Conservation (phyloP, 2,113 vertebrate genomes). For the Clarias macrocephalus region DNA sequence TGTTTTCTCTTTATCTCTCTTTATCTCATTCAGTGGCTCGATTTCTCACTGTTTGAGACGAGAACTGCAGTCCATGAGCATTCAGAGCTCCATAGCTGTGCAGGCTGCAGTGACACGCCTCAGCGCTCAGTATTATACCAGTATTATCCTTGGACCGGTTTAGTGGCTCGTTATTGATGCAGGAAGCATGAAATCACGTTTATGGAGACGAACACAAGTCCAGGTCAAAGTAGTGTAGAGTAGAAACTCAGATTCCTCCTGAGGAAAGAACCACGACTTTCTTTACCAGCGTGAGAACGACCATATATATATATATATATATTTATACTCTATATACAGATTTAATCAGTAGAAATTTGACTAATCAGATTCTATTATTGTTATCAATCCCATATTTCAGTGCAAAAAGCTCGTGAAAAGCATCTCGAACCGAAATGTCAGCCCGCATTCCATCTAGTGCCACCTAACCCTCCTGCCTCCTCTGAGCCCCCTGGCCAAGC, state of each 20-base stretch:
- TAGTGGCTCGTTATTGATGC: not conserved
- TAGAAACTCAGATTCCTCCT: not conserved
- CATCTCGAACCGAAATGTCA: conserved; percentile 15
- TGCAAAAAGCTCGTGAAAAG: not conserved
- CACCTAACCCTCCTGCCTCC: conserved; percentile 22
- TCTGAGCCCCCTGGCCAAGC: conserved; percentile 17
- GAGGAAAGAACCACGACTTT: too few species aligned
- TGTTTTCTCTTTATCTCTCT: not conserved
- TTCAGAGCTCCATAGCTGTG: not conserved
- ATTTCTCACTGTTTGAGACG: not conserved
- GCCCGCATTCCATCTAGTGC: conserved; percentile 1
- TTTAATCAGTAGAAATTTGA: not conserved
- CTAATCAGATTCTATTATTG: not conserved
- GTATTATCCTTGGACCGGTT: not conserved
- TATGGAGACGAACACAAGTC: not conserved
- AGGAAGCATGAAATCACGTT: not conserved
- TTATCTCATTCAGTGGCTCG: not conserved
- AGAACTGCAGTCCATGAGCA: not conserved
- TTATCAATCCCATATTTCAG: not conserved
- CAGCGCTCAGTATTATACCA: not conserved
- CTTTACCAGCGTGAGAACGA: too few species aligned
- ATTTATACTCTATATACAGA: not conserved
- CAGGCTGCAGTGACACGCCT: not conserved
- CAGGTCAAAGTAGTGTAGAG: not conserved
- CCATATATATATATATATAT: too few species aligned